Base-by-base conservation (phyloP, 2,888 invertebrate genomes). In the Ophraella communa region DNA sequence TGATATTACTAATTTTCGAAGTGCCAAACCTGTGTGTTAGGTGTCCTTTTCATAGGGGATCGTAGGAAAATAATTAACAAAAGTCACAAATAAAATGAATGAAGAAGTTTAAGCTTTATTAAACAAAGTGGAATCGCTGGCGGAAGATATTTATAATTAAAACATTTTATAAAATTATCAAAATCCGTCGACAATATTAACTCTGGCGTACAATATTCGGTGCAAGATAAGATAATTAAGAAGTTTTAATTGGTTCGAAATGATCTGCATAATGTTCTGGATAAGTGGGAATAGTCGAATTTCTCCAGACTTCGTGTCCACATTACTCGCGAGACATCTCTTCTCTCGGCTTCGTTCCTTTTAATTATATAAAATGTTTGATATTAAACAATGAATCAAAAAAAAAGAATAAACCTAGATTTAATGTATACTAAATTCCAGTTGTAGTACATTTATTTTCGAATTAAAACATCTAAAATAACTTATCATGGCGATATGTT, bases 161-260 rank as follows among this genome's bases (percentile, higher is more conserved):
- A 35, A 35, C 35, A 35, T 35, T 39, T 39, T 39, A 39, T n/a
- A n/a, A n/a, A 39, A 39, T 17, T 17, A 39, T 39, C 39, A 17
- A 14, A 39, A n/a, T n/a, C n/a, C n/a, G n/a, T 14, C 39, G 14
- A 14, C 24, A 7, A 10, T 24, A 27, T 51, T 27, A 17, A 10
- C 14, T 27, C 14, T 17, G 14, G 17, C 20, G 4, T 27, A 17
- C 17, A 51, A 8, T 27, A 51, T 51, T 27, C 27, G 7, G 27
- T 2, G 49, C 17, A 51, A 24, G 5, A 54, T 7, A 39, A 23
- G 21, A 54, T 39, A 35, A 35, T 54, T 35, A 39, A 23, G 14
- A 54, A 54, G 35, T 54, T 54, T 54, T 54, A 54, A 54, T 54
- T 54, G 54, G 23, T 39, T 33, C 33, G 21, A 18, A 35, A 20